phyloP scores from a whole-genome alignment of 2,888 invertebrate genomes.

The Plemyria rubiginata region DNA sequence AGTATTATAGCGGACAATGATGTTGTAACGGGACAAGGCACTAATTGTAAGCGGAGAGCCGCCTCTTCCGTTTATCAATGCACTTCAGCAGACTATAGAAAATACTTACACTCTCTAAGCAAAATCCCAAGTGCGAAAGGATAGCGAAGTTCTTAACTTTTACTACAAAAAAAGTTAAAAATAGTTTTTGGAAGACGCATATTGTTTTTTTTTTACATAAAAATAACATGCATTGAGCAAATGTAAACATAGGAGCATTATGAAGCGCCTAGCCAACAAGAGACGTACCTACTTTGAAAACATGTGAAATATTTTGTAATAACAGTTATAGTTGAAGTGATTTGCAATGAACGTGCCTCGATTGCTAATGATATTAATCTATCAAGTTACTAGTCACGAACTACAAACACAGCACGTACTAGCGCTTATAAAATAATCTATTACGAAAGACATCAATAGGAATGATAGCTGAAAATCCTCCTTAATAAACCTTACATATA shows the following conservation, averaged over 20 bases:
- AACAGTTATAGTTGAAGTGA: conserved; percentile 38
- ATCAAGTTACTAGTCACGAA: conserved; percentile 67
- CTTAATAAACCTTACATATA: not conserved
- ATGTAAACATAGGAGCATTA: not conserved
- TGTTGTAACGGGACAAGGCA: conserved; percentile 76
- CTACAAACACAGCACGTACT: conserved; percentile 60
- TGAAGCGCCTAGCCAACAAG: too few species aligned
- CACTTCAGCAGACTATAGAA: conserved; percentile 34
- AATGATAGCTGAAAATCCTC: conserved; percentile 21
- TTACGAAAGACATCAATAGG: conserved; percentile 15
- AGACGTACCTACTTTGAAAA: conserved; percentile 1
- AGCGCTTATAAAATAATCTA: conserved; percentile 50
- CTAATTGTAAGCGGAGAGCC: conserved; percentile 78
- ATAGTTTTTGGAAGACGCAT: too few species aligned
- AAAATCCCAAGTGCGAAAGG: not conserved
- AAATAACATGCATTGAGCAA: not conserved
- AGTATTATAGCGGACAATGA: conserved; percentile 77
- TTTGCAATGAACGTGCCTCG: conserved; percentile 62
- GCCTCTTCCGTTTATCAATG: conserved; percentile 72
- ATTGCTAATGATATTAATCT: conserved; percentile 57
- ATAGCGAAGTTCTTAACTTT: too few species aligned
- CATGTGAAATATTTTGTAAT: conserved; percentile 20
- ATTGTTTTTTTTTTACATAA: not conserved
- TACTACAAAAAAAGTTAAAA: too few species aligned
- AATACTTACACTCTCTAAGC: not conserved